Evolutionary conservation across 2,888 invertebrate genomes (phyloP).

Genomic region (Panopea generosa): DNA sequence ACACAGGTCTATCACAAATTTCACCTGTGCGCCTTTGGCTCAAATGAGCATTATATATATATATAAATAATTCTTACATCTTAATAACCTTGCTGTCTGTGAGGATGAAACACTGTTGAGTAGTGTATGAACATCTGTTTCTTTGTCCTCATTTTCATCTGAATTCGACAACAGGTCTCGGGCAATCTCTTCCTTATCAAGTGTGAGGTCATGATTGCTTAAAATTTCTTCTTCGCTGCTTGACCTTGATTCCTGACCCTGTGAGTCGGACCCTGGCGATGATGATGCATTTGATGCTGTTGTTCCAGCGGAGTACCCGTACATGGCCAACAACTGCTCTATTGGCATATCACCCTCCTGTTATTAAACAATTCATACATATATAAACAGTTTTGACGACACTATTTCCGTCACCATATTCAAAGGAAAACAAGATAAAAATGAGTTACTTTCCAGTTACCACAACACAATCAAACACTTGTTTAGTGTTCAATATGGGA

Average conservation of each 20-base stretch:
- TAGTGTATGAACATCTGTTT: slow-evolving; percentile 82
- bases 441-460: no score
- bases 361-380: slow-evolving; percentile 36
- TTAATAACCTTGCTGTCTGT: slow-evolving; percentile 87
- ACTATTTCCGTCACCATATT: no score
- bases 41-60: no score
- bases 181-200: slow-evolving; percentile 85
- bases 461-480: no score
- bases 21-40: no score
- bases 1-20: no score
- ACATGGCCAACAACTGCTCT: slow-evolving; percentile 95
- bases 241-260: slow-evolving; percentile 78
- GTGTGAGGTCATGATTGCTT: slow-evolving; percentile 85
- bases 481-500: no score
- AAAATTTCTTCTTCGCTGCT: slow-evolving; percentile 85
- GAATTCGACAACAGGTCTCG: slow-evolving; percentile 81
- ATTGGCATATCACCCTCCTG: slow-evolving; percentile 98
- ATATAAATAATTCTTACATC: slow-evolving; percentile 87
- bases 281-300: slow-evolving; percentile 19
- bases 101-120: slow-evolving; percentile 82
- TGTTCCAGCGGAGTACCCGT: slow-evolving; percentile 83
- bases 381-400: neutral
- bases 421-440: no score
- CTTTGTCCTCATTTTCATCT: slow-evolving; percentile 83
- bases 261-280: slow-evolving; percentile 23